Evolutionary conservation across 2,113 vertebrate species (phyloP).

Genomic region (Elgaria multicarinata): DNA sequence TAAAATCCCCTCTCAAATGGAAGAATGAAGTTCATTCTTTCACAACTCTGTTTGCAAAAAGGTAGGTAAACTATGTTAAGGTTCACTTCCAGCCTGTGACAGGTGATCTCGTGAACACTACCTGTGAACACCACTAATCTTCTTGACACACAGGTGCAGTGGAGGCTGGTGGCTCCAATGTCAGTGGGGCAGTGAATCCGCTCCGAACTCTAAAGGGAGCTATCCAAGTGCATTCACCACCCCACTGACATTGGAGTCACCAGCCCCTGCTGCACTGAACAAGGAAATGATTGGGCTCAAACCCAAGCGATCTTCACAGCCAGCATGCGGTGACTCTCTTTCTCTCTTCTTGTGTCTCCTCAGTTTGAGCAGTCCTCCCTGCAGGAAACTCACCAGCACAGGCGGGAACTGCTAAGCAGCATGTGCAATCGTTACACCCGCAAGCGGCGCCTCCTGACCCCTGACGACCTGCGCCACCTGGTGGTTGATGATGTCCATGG

Average conservation of each 20-base stretch:
- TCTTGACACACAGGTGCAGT: not conserved
- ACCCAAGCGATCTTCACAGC: not conserved
- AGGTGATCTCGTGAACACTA: not conserved
- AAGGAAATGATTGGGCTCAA: not conserved
- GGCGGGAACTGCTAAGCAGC: constrained; percentile 82
- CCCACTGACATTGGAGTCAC: too few species aligned
- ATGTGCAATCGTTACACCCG: constrained; percentile 85
- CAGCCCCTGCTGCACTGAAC: not conserved
- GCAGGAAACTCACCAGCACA: constrained; percentile 82
- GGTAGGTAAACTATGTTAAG: not conserved
- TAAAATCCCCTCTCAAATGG: not conserved
- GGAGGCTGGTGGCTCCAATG: too few species aligned
- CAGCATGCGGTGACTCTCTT: not conserved
- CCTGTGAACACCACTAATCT: not conserved
- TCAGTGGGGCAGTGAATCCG: too few species aligned
- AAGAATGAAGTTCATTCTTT: not conserved
- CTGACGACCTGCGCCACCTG: constrained; percentile 89
- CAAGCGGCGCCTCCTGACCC: constrained; percentile 84
- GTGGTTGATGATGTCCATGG: constrained; percentile 89
- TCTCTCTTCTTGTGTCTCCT: not conserved
- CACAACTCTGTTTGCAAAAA: not conserved
- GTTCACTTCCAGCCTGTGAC: not conserved
- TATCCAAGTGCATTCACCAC: too few species aligned
- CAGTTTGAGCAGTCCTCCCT: constrained; percentile 76
- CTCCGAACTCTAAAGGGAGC: too few species aligned